These are phyloP conservation scores for Haliclona indistincta DNA, from an alignment of 37 sponge, comb jelly and placozoan genomes.

Conservation along the genomic window DNA sequence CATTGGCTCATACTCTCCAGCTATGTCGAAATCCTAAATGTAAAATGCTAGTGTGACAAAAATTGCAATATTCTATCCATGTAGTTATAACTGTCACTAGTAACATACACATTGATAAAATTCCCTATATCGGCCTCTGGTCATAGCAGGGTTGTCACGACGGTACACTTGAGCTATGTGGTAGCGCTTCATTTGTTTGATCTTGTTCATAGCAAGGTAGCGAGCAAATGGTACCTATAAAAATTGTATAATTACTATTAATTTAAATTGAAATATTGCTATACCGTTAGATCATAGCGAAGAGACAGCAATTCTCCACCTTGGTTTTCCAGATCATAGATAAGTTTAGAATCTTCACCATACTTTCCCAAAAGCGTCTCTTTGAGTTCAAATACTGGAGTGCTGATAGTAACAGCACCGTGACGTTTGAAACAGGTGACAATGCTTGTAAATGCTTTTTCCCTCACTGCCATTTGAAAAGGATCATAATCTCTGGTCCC, in stretches of 20 bases:
- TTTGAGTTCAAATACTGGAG: slow-evolving; percentile 96
- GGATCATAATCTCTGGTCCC: slow-evolving; percentile 92
- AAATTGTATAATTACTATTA: too few species aligned
- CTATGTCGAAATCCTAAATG: slow-evolving; percentile 96
- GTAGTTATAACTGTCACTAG: too few species aligned
- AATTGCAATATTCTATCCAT: too few species aligned
- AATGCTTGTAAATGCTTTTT: slow-evolving; percentile 82
- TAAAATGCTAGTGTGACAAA: too few species aligned
- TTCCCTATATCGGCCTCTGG: slow-evolving; percentile 93
- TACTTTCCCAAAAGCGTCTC: slow-evolving; percentile 95
- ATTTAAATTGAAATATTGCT: too few species aligned
- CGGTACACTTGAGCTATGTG: slow-evolving; percentile 98
- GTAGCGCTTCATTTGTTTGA: slow-evolving; percentile 92
- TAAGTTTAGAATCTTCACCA: slow-evolving; percentile 97
- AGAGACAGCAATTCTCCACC: slow-evolving; percentile 96
- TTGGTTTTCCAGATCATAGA: slow-evolving; percentile 96
- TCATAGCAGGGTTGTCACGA: slow-evolving; percentile 95
- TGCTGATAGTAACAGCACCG: slow-evolving; percentile 96
- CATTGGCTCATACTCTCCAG: slow-evolving; percentile 96
- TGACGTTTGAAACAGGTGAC: slow-evolving; percentile 88
- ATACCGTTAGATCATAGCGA: slow-evolving; percentile 97
- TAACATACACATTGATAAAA: slow-evolving; percentile 98
- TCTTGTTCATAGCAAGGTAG: slow-evolving; percentile 95
- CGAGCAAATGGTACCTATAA: slow-evolving; percentile 86
- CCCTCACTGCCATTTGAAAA: slow-evolving; percentile 95